phyloP scores from a whole-genome alignment of 2,888 invertebrate species.

The Polia nebulosa region DNA sequence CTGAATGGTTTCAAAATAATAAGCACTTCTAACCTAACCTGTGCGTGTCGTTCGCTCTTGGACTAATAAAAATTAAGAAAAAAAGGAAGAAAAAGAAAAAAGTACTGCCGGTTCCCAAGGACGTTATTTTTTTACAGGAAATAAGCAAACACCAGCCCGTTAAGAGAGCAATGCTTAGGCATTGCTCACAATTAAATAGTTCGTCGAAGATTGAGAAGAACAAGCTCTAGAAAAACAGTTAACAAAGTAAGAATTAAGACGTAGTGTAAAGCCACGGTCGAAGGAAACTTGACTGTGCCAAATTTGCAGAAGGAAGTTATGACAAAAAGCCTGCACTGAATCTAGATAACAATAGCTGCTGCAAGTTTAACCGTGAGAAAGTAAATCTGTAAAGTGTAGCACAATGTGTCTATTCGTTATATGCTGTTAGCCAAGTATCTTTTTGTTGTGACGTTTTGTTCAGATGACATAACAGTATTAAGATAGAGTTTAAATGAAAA shows the following conservation, averaged over 20 bases:
- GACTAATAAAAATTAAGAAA: too few species aligned
- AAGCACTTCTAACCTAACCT: too few species aligned
- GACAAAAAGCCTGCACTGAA: slow-evolving; percentile 55
- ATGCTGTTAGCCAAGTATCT: slow-evolving; percentile 9
- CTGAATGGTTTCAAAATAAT: too few species aligned
- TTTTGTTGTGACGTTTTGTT: background rate
- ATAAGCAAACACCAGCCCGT: too few species aligned
- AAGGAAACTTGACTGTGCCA: slow-evolving; percentile 28
- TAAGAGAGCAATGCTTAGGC: too few species aligned
- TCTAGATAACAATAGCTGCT: slow-evolving; percentile 53
- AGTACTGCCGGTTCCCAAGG: too few species aligned
- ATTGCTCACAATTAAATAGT: too few species aligned
- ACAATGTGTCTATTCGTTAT: slow-evolving; percentile 23
- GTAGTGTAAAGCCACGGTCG: slow-evolving; percentile 8
- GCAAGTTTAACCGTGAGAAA: slow-evolving; percentile 37
- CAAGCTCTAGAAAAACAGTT: background rate
- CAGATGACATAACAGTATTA: background rate
- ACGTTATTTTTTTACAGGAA: too few species aligned
- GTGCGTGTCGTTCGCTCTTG: too few species aligned
- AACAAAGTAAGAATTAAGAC: slow-evolving; percentile 31
- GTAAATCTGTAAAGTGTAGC: slow-evolving; percentile 39
- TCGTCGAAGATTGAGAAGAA: background rate
- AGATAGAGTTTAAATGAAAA: too few species aligned
- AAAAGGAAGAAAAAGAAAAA: too few species aligned
- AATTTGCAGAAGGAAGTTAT: slow-evolving; percentile 42